Evolutionary conservation across 92 coral and sea anemone species (phyloP).

Genomic region (Epizoanthus stellaris): DNA sequence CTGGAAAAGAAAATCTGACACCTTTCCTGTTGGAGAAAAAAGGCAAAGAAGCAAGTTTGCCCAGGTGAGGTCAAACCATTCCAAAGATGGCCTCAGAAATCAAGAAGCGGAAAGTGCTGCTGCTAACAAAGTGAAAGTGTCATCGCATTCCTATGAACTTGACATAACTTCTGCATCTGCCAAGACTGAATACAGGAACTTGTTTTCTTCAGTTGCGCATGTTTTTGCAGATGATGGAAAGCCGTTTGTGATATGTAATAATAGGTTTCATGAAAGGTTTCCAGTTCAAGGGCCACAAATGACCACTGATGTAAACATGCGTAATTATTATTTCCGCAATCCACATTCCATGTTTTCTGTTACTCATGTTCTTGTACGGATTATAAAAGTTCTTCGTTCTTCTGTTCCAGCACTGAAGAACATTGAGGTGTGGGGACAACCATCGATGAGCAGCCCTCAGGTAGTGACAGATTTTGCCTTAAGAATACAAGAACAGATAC

Average conservation of each 20-base stretch:
- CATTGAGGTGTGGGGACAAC: conserved; percentile 88
- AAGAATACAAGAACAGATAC: conserved; percentile 51
- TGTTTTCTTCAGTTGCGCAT: conserved; percentile 76
- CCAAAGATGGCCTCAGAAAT: background rate
- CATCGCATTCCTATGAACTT: conserved; percentile 53
- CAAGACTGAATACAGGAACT: conserved; percentile 67
- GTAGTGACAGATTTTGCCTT: conserved; percentile 61
- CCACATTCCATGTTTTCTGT: conserved; percentile 65
- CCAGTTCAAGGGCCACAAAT: conserved; percentile 34
- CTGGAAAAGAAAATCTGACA: conserved; percentile 26
- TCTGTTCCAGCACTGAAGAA: conserved; percentile 88
- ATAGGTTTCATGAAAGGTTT: conserved; percentile 52
- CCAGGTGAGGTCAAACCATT: background rate
- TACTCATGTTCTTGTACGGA: conserved; percentile 76
- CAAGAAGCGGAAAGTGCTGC: conserved; percentile 21
- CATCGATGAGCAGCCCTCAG: conserved; percentile 60
- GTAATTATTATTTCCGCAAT: conserved; percentile 63
- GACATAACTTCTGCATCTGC: conserved; percentile 66
- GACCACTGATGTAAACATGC: conserved; percentile 20
- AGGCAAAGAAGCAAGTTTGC: background rate
- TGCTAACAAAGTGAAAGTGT: background rate
- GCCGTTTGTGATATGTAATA: conserved; percentile 67
- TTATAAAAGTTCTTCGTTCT: conserved; percentile 72
- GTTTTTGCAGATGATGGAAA: conserved; percentile 63
- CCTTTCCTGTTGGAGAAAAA: background rate